Evolutionary conservation across 2,797 vertebrate genomes (phyloP).

Genomic region (Chiloscyllium punctatum): DNA sequence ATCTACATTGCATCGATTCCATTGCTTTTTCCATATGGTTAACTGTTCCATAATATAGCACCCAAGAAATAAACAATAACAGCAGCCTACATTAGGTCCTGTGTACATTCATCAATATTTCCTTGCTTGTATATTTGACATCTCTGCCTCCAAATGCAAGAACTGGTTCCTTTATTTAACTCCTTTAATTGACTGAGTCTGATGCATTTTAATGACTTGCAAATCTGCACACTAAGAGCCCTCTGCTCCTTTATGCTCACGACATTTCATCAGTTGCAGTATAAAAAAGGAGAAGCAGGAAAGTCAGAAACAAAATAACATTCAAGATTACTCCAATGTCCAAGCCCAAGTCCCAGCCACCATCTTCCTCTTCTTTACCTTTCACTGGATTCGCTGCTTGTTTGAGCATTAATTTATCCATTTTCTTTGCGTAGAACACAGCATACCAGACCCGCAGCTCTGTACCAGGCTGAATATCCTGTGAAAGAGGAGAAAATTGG

Average conservation of each 20-base stretch:
- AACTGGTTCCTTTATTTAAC: not conserved
- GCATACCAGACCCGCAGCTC: conserved; percentile 97
- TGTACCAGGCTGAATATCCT: conserved; percentile 79
- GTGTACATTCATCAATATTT: not conserved
- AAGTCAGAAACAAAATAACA: not conserved
- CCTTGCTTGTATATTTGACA: not conserved
- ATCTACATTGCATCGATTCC: not conserved
- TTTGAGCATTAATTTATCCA: conserved; percentile 84
- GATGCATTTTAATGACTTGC: not conserved
- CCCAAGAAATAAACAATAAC: not conserved
- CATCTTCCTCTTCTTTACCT: conserved; percentile 50
- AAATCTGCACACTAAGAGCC: not conserved
- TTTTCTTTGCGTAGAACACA: conserved; percentile 96
- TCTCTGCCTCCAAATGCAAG: not conserved
- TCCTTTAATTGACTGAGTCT: not conserved
- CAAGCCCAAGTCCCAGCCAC: not conserved
- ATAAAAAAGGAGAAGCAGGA: conserved; percentile 43
- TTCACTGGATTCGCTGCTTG: conserved; percentile 56
- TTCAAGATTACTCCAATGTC: not conserved
- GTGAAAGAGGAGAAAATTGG: not conserved
- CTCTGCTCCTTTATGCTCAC: not conserved
- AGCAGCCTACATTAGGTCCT: not conserved
- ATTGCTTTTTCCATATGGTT: not conserved
- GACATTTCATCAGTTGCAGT: not conserved
- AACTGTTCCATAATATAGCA: not conserved